phyloP scores from a whole-genome alignment of 2,797 vertebrate species.

The Lagodon rhomboides region DNA sequence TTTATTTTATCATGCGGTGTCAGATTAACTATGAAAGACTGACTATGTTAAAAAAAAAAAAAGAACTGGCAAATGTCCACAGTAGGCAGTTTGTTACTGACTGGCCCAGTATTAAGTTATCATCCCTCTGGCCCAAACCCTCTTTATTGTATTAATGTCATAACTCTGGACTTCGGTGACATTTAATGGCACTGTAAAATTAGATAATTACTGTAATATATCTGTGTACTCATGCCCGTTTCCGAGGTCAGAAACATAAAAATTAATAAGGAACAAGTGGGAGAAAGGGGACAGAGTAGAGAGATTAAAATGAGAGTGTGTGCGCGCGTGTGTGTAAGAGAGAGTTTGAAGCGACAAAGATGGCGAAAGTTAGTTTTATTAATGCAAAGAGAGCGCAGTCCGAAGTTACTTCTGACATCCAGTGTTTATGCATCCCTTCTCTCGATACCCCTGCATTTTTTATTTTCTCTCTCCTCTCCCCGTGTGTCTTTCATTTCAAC shows the following conservation, averaged over 20 bases:
- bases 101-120: constrained; percentile 76
- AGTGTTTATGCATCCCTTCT: constrained; percentile 58
- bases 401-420: constrained; percentile 75
- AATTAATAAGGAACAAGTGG: constrained; percentile 85
- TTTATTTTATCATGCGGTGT: constrained; percentile 37
- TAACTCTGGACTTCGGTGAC: constrained; percentile 85
- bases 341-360: constrained; percentile 59
- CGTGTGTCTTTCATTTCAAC: constrained; percentile 72
- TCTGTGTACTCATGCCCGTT: constrained; percentile 86
- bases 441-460: constrained; percentile 65
- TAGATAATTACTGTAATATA: constrained; percentile 90
- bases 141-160: constrained; percentile 88
- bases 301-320: constrained; percentile 70
- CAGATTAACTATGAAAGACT: constrained; percentile 43
- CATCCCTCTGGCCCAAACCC: constrained; percentile 79
- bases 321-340: background rate
- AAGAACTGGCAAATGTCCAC: constrained; percentile 51
- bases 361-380: constrained; percentile 72
- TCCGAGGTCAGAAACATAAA: constrained; percentile 87
- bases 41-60: constrained; percentile 31
- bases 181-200: constrained; percentile 88
- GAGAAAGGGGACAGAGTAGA: constrained; percentile 68
- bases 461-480: constrained; percentile 70
- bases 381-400: constrained; percentile 56
- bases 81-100: constrained; percentile 61